Conservation (phyloP, 2,113 vertebrate species). For the Lethenteron reissneri region DNA sequence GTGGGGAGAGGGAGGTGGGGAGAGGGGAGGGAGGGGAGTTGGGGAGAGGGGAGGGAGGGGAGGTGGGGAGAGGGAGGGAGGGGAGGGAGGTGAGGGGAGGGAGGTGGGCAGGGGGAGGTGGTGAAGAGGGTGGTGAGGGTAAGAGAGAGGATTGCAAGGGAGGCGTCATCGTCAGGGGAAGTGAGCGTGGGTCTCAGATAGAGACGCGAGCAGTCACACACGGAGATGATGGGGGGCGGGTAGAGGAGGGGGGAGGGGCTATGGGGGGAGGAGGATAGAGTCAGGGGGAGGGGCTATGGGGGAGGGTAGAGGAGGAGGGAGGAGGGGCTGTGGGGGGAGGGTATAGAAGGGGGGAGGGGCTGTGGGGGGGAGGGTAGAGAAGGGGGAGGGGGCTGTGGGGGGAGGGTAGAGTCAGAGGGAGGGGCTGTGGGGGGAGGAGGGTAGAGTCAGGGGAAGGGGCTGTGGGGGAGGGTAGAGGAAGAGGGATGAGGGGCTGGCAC, state of each 20-base stretch:
- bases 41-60: not conserved
- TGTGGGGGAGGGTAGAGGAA: not conserved
- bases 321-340: not conserved
- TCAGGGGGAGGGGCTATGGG: not conserved
- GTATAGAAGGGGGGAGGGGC: not conserved
- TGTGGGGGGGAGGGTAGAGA: not conserved
- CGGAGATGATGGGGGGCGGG: not conserved
- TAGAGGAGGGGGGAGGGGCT: not conserved
- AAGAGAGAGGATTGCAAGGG: not conserved
- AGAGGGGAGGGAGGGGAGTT: not conserved
- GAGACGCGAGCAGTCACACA: too few species aligned
- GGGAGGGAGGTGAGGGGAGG: not conserved
- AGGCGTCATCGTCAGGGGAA: too few species aligned
- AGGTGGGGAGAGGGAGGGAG: not conserved
- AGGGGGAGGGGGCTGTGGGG: not conserved
- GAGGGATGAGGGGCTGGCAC: not conserved
- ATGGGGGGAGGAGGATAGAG: not conserved
- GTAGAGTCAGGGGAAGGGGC: not conserved
- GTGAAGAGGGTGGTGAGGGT: not conserved
- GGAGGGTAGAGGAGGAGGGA: not conserved
- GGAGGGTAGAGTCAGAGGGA: not conserved
- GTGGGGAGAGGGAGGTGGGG: not conserved
- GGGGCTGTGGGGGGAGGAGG: not conserved
- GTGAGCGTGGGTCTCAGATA: too few species aligned
- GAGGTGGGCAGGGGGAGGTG: not conserved